These are phyloP conservation scores for Spermophilus dauricus DNA, from an alignment of 2,113 vertebrate species.

Conservation along the genomic window DNA sequence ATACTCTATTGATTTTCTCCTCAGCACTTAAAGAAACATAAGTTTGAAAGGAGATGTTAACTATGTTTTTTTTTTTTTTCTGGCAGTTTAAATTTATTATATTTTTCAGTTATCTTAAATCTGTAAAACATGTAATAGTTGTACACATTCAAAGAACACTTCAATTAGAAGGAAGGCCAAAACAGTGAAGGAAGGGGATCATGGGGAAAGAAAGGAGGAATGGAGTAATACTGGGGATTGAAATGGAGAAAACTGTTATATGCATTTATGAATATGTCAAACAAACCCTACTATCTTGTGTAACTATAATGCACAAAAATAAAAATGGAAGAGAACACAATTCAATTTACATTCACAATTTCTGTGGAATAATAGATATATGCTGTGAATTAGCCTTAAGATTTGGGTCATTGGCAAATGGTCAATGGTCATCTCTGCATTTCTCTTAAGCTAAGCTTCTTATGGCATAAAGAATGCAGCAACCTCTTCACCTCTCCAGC, in stretches of 20 bases:
- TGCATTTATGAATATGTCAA: background rate
- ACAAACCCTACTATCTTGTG: background rate
- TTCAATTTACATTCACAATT: background rate
- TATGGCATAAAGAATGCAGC: background rate
- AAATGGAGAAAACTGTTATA: background rate
- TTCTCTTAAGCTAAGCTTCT: background rate
- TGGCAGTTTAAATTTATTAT: background rate
- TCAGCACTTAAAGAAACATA: background rate
- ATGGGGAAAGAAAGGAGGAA: too few species aligned
- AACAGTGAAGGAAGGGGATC: too few species aligned
- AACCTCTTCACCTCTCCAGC: background rate
- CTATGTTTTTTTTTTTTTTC: background rate
- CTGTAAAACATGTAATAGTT: background rate
- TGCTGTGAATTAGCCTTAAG: background rate
- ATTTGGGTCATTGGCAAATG: background rate
- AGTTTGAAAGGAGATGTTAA: background rate
- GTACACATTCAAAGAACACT: background rate
- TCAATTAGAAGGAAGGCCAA: too few species aligned
- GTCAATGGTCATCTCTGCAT: background rate
- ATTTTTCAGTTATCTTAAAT: slow-evolving; percentile 39
- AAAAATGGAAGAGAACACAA: background rate
- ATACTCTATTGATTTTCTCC: background rate
- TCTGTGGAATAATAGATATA: background rate
- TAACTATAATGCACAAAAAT: background rate
- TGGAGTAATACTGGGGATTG: too few species aligned